These are phyloP conservation scores for Enteromius radiatus DNA, from an alignment of 2,797 vertebrate genomes.

Conservation along the genomic window DNA sequence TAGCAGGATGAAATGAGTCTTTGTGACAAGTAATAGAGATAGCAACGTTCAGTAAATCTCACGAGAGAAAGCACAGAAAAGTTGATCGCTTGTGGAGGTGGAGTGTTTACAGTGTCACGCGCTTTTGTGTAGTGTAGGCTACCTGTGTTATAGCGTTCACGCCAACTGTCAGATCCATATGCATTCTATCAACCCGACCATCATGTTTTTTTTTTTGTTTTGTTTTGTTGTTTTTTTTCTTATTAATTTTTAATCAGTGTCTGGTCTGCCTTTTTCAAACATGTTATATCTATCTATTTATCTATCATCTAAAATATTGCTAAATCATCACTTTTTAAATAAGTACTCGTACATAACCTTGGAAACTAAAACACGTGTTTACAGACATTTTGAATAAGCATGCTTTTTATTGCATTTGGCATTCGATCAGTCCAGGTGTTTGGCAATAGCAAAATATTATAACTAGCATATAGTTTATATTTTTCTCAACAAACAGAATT, in stretches of 20 bases:
- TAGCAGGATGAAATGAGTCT: slow-evolving; percentile 9
- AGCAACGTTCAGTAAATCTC: slow-evolving; percentile 21
- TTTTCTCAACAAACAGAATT: not conserved
- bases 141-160: not conserved
- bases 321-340: not conserved
- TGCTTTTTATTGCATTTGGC: not conserved
- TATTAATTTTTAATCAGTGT: not conserved
- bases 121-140: slow-evolving; percentile 3
- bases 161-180: not conserved
- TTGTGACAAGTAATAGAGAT: slow-evolving; percentile 7
- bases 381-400: not conserved
- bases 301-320: not conserved
- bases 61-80: slow-evolving; percentile 33
- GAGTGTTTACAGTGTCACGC: slow-evolving; percentile 25
- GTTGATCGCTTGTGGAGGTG: slow-evolving; percentile 20
- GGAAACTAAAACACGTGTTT: slow-evolving; percentile 18
- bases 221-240: too few relatives aligned
- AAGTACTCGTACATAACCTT: not conserved
- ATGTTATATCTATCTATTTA: slow-evolving; percentile 20
- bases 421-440: not conserved
- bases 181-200: not conserved
- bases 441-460: not conserved
- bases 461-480: not conserved
- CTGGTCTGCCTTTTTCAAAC: not conserved
- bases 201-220: not conserved